Conservation (phyloP, 2,888 invertebrate species). For the Lamproptera curius region DNA sequence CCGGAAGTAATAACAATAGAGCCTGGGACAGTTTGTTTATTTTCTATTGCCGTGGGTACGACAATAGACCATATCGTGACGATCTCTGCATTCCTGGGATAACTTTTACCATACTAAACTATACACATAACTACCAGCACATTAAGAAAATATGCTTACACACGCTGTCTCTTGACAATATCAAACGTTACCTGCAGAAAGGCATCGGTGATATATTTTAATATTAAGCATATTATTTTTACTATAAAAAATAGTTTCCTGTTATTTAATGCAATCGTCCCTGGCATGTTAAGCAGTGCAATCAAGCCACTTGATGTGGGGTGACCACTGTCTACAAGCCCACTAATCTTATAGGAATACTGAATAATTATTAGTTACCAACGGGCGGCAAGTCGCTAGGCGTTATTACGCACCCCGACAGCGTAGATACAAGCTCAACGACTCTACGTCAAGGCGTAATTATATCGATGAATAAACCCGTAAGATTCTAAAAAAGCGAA, state of each 20-base stretch:
- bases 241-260: neutral
- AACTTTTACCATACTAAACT: neutral
- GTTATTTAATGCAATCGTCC: too few relatives aligned
- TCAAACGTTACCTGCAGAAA: neutral
- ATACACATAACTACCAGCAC: neutral
- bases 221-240: conserved; percentile 1
- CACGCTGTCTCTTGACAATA: neutral
- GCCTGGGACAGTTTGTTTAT: conserved; percentile 3
- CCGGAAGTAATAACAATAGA: conserved; percentile 12
- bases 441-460: conserved; percentile 34
- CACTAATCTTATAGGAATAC: conserved; percentile 21
- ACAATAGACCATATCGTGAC: conserved; percentile 1
- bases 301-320: conserved; percentile 1
- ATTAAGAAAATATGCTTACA: neutral
- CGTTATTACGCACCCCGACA: conserved; percentile 33
- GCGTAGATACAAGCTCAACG: conserved; percentile 28
- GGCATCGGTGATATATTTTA: conserved; percentile 4
- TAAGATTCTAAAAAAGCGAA: conserved; percentile 22
- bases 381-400: conserved; percentile 32
- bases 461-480: conserved; percentile 37
- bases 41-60: neutral
- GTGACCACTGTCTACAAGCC: conserved; percentile 3
- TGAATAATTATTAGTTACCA: conserved; percentile 23
- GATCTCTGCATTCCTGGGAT: conserved; percentile 10
- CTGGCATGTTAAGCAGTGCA: too few relatives aligned